Evolutionary conservation across 2,888 invertebrate genomes (phyloP), one percentile per base, ranked within the genome.

Genomic region (Suillia variegata): DNA sequence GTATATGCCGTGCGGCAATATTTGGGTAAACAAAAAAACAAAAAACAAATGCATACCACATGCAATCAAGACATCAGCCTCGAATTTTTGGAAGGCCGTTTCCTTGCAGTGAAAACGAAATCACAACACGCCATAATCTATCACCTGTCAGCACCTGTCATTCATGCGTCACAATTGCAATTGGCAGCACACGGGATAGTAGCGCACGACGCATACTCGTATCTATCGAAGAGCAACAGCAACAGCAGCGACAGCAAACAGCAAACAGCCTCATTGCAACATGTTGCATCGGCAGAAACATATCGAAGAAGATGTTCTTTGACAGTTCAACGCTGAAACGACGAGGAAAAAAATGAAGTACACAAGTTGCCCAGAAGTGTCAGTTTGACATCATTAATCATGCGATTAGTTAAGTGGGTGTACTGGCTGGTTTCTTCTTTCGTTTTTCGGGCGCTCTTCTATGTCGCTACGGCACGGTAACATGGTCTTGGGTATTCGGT

Each of bases 131-230:
- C 70, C 74, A 74, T 74, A 80, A 80, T 80, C 77, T 77, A 80
- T 80, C 79, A 80, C 80, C 80, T 80, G 80, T 80, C 80, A 79
- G 77, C 80, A 78, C 77, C 80, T 80, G 80, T 80, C 80, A 79
- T 78, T 80, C 77, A 79, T 68, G 74, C 73, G 70, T 75, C 74
- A 73, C 76, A 73, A 64, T 66, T 70, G 72, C 72, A 73, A 77
- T 76, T 77, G 77, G 74, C 75, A 76, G 76, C 61, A 45, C 38
- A 8, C 31, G 31, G 31, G 31, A 6, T 38, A n/a, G 38, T 38
- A 10, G 38, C 38, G n/a, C 38, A n/a, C 38, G 38, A 38, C 38
- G n/a, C 26, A 26, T n/a, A n/a, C n/a, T n/a, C n/a, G n/a, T n/a
- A n/a, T n/a, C n/a, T n/a, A n/a, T 31, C 31, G 31, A 6, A 31